phyloP scores from a whole-genome alignment of 2,797 vertebrate species.

The Hoplostethus mediterraneus region DNA sequence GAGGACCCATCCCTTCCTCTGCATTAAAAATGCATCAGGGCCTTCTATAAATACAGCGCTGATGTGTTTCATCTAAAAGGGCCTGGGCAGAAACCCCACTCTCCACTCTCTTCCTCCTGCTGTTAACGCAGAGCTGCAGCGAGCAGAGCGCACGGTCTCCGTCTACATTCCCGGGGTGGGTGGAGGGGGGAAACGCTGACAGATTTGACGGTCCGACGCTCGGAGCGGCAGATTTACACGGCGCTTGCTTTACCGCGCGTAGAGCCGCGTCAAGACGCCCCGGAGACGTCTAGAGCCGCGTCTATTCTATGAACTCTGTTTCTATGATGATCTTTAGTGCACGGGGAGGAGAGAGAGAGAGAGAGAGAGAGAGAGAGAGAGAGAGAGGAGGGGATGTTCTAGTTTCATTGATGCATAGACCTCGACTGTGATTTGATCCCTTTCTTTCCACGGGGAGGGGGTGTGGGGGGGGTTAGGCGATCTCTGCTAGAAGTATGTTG shows the following conservation, averaged over 20 bases:
- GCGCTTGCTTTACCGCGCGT: conserved; percentile 6
- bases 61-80: conserved; percentile 81
- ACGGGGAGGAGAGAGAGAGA: background rate
- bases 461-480: too few species aligned
- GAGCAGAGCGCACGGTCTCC: conserved; percentile 11
- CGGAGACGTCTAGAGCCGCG: background rate
- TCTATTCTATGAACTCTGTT: background rate
- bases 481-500: conserved; percentile 18
- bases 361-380: background rate
- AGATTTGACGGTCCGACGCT: conserved; percentile 3
- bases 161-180: conserved; percentile 25
- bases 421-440: conserved; percentile 1
- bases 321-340: background rate
- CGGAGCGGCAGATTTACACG: conserved; percentile 37
- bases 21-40: conserved; percentile 83
- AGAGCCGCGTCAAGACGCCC: too few species aligned
- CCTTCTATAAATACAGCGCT: conserved; percentile 84
- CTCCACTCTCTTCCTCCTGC: conserved; percentile 49
- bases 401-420: background rate
- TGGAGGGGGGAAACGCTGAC: conserved; percentile 16
- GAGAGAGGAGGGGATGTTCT: background rate
- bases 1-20: conserved; percentile 69
- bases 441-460: conserved; percentile 5
- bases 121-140: conserved; percentile 29
- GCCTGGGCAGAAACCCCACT: conserved; percentile 62